A percentile compares a stretch with the other conserved stretches of the same genome.
These are phyloP conservation scores for Shargacucullia verbasci DNA, from an alignment of 2,888 invertebrate genomes.

Conservation along the genomic window DNA sequence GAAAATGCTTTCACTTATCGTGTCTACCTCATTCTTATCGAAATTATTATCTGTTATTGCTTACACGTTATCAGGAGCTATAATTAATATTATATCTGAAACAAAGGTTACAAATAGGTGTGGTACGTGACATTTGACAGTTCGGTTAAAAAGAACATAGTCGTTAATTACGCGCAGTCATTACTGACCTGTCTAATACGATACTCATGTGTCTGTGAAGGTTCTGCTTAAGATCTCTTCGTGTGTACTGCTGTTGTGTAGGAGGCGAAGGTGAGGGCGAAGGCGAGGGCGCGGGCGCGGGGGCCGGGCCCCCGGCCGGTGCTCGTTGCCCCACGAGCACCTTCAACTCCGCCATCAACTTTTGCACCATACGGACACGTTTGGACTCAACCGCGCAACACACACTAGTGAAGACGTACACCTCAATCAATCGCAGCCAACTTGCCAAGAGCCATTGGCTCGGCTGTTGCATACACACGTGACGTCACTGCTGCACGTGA, in stretches of 20 bases:
- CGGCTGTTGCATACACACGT: conserved; percentile 78
- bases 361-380: conserved; percentile 88
- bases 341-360: conserved; percentile 87
- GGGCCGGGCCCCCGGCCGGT: conserved; percentile 73
- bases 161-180: conserved; percentile 29
- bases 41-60: conserved; percentile 54
- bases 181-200: conserved; percentile 86
- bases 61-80: conserved; percentile 34
- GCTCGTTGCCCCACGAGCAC: conserved; percentile 87
- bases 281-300: conserved; percentile 59
- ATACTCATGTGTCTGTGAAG: conserved; percentile 88
- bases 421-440: conserved; percentile 75
- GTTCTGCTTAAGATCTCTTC: conserved; percentile 86
- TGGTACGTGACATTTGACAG: conserved; percentile 24
- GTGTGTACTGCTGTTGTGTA: conserved; percentile 79
- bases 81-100: conserved; percentile 39
- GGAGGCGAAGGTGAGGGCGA: conserved; percentile 63
- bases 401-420: conserved; percentile 78
- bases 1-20: conserved; percentile 62
- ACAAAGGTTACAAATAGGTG: conserved; percentile 22
- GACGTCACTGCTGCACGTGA: conserved; percentile 85
- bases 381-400: conserved; percentile 75
- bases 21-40: conserved; percentile 49
- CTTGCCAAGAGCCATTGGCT: conserved; percentile 87
- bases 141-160: conserved; percentile 18